A percentile compares a stretch with the other conserved stretches of the same genome.
Evolutionary conservation across 2,113 vertebrate species (phyloP).

Genomic region (Butorides virescens): DNA sequence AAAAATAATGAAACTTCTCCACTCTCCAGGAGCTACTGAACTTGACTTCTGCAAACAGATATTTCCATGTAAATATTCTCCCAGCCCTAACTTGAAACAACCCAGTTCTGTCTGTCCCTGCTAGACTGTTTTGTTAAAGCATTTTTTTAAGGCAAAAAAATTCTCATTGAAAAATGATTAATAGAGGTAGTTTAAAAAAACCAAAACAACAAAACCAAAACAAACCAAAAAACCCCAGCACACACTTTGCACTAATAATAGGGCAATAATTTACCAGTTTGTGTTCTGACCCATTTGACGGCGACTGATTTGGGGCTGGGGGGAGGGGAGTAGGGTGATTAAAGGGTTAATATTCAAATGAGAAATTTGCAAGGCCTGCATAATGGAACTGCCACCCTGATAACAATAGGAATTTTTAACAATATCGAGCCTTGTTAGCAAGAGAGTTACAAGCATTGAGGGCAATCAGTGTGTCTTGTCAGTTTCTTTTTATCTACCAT

Average conservation of each 20-base stretch:
- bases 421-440: constrained; percentile 96
- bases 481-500: constrained; percentile 95
- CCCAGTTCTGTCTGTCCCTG: not conserved
- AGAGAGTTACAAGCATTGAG: constrained; percentile 91
- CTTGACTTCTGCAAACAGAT: not conserved
- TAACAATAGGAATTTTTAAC: constrained; percentile 95
- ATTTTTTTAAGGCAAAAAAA: constrained; percentile 41
- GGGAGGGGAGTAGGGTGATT: constrained; percentile 59
- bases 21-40: not conserved
- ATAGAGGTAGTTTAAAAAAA: not conserved
- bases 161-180: constrained; percentile 59
- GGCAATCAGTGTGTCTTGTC: constrained; percentile 96
- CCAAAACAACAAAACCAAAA: not conserved
- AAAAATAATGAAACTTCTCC: constrained; percentile 15
- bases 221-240: not conserved
- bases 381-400: constrained; percentile 89
- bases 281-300: constrained; percentile 20
- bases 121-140: not conserved
- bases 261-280: constrained; percentile 60
- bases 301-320: constrained; percentile 44
- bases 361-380: constrained; percentile 88
- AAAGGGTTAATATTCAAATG: constrained; percentile 89
- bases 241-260: constrained; percentile 45
- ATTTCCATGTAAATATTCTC: constrained; percentile 17
- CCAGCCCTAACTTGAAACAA: not conserved